Base-by-base conservation (phyloP, 2,888 invertebrate species). In the Fragum fragum region DNA sequence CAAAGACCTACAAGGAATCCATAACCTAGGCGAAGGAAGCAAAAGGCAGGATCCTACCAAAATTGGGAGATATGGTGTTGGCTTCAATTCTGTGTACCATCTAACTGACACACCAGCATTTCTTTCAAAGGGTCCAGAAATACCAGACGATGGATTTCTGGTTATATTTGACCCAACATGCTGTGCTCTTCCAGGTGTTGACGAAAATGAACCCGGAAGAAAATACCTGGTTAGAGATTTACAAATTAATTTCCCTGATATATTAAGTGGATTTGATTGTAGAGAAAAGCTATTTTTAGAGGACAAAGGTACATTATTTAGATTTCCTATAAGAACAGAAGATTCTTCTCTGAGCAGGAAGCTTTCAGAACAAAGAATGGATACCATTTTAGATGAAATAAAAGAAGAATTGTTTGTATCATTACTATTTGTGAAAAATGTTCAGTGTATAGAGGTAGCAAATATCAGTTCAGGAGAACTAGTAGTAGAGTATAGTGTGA, bases 61-160 rank as follows among this genome's bases (percentile, higher is more conserved):
- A 74, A 92, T 92, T 0, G 94, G 94, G 0, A 92, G 93, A 72
- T 94, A 92, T 89, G 94, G 94, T n/a, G 91, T 94, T n/a, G 94
- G 94, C 0, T 94, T 94, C 83, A 94, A 93, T 83, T 90, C 90
- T 39, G 94, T 94, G 3, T 94, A 94, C 83, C 91, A 93, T 80
- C 73, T 94, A 21, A 94, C 94, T 18, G 94, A 94, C 76, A 90
- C 88, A 1, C 94, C 94, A 1, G 91, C 93, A 23, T 93, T 94
- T 85, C 76, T 93, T 57, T 91, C 92, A 18, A 87, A 83, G 14
- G 90, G 88, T 28, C 79, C 83, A 7, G 85, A 79, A 32, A 63
- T 79, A 53, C 82, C 81, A 68, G 66, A 61, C n/a, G 77, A 75
- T 23, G 89, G 89, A 39, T 71, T 76, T 16, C 57, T 91, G n/a